Evolutionary conservation across 35 echinoderm and acorn worm genomes (phyloP).

Genomic region (Lytechinus variegatus): DNA sequence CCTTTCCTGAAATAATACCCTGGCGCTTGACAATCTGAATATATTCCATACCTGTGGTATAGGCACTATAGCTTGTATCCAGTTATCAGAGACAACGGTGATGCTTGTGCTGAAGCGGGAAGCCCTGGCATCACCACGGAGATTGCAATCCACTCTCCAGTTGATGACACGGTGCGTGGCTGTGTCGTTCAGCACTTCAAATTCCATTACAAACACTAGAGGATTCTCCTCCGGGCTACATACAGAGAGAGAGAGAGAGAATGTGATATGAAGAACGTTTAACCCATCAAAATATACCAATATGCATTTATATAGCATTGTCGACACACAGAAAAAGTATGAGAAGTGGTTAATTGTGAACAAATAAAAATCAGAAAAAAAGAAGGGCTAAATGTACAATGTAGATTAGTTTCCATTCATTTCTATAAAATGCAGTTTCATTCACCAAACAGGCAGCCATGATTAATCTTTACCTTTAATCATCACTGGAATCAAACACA

Average conservation of each 20-base stretch:
- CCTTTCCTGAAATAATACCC: too few species aligned
- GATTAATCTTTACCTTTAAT: too few species aligned
- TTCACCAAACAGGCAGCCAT: too few species aligned
- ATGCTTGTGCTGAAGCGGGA: slow-evolving; percentile 40
- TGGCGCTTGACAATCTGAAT: background rate
- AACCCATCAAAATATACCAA: too few species aligned
- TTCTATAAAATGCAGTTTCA: too few species aligned
- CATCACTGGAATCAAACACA: too few species aligned
- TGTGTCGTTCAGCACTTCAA: slow-evolving; percentile 68
- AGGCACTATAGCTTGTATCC: slow-evolving; percentile 36
- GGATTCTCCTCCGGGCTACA: slow-evolving; percentile 40
- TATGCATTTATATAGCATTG: background rate
- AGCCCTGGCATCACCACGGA: slow-evolving; percentile 1
- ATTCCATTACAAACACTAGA: slow-evolving; percentile 55
- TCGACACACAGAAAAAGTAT: background rate
- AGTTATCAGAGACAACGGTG: background rate
- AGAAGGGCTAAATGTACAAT: too few species aligned
- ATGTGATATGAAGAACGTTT: background rate
- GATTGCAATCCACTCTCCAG: slow-evolving; percentile 62
- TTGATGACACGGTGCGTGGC: slow-evolving; percentile 56
- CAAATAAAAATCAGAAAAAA: too few species aligned
- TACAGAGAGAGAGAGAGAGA: background rate
- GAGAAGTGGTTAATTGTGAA: background rate
- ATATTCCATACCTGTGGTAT: background rate
- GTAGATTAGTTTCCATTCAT: too few species aligned